These are phyloP conservation scores for Eupsilia transversa DNA, from an alignment of 2,888 invertebrate genomes.

Conservation along the genomic window DNA sequence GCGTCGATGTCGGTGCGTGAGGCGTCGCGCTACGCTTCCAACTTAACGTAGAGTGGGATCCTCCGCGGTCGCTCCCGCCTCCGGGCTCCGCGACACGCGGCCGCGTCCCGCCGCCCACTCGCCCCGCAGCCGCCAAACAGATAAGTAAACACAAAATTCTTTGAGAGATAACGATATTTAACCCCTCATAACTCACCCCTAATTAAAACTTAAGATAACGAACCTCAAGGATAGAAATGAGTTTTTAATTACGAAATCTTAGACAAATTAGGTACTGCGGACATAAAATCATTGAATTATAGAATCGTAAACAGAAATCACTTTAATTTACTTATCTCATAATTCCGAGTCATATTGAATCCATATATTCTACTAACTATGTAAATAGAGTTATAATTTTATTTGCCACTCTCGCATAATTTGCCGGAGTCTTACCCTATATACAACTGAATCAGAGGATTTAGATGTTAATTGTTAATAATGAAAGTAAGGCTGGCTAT, in stretches of 20 bases:
- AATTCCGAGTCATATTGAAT: slow-evolving; percentile 40
- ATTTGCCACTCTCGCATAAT: slow-evolving; percentile 57
- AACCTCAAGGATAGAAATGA: slow-evolving; percentile 25
- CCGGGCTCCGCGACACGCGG: slow-evolving; percentile 69
- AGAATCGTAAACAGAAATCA: slow-evolving; percentile 39
- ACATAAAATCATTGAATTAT: slow-evolving; percentile 38
- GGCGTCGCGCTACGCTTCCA: slow-evolving; percentile 83
- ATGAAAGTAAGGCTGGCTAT: slow-evolving; percentile 67
- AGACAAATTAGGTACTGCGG: slow-evolving; percentile 4
- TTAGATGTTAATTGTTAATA: slow-evolving; percentile 71
- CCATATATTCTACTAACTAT: slow-evolving; percentile 51
- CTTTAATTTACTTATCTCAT: slow-evolving; percentile 55
- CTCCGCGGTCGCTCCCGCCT: slow-evolving; percentile 80
- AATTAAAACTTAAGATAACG: slow-evolving; percentile 66
- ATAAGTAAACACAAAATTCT: slow-evolving; percentile 70
- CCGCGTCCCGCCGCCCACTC: slow-evolving; percentile 77
- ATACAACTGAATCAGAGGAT: slow-evolving; percentile 57
- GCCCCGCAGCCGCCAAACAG: slow-evolving; percentile 64
- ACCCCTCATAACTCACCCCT: slow-evolving; percentile 68
- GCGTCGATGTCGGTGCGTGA: slow-evolving; percentile 63
- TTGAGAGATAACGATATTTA: slow-evolving; percentile 64
- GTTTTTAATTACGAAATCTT: slow-evolving; percentile 34
- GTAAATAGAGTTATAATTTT: slow-evolving; percentile 65
- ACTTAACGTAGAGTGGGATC: slow-evolving; percentile 81
- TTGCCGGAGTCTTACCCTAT: slow-evolving; percentile 41